Evolutionary conservation across 2,888 invertebrate genomes (phyloP), one percentile per base, ranked within the genome.

Genomic region (Dioctria linearis): DNA sequence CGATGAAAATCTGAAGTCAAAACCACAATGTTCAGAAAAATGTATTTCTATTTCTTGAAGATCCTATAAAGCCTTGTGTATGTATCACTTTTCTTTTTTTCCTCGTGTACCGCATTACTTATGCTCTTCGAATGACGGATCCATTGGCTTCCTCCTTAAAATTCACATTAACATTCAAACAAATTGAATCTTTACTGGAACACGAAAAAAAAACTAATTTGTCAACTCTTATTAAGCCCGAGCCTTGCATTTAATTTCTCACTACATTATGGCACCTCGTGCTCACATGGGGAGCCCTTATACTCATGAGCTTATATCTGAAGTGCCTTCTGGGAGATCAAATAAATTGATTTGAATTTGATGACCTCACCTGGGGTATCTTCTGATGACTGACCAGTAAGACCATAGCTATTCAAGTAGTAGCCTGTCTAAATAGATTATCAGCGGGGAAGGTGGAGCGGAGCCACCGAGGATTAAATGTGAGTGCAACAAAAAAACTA

Each of bases 301-400:
- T 54, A 25, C 67, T 51, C 39, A 71, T 71, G 49, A 71, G 51
- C 37, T 71, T 51, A 71, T 71, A 71, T 25, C 0, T 25, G 25
- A 25, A 25, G 25, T 25, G 25, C 71, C 54, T 54, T 51, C 54
- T 71, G 51, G 51, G 13, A 51, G 71, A 57, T 71, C 49, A 59
- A 39, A 71, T 51, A 71, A 71, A 71, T 71, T 51, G 71, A 71
- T 71, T 71, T 71, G 39, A 71, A 54, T 71, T 54, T 71, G 71
- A 71, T 71, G 71, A 71, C 71, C 71, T 71, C 54, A 71, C 40
- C 71, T 54, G 71, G 43, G 71, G 54, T 37, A 39, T 9, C 39
- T 71, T 54, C 39, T 13, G 67, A 25, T 25, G 25, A 25, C 42
- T 25, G 67, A 42, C 67, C 67, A 67, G 66, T 25, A 25, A 25